phyloP scores from a whole-genome alignment of 2,797 vertebrate genomes.

The Sebastes minor region DNA sequence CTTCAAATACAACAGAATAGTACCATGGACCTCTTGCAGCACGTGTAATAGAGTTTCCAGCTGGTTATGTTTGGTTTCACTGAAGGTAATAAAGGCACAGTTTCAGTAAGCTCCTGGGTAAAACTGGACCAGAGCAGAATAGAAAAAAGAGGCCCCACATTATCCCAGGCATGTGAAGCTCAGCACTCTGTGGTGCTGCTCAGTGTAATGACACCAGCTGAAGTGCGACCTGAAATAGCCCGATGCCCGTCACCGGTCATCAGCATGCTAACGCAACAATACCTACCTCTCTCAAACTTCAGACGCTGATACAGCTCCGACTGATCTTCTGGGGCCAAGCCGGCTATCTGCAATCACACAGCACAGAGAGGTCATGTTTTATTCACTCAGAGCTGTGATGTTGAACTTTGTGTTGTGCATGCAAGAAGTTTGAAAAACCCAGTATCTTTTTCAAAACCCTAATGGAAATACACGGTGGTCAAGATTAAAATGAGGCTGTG shows the following conservation, averaged over 20 bases:
- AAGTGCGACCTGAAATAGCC: constrained; percentile 55
- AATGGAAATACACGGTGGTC: background rate
- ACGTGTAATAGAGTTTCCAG: background rate
- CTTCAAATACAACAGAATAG: background rate
- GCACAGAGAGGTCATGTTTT: background rate
- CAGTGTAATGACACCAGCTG: constrained; percentile 26
- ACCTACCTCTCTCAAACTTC: constrained; percentile 93
- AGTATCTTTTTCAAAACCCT: background rate
- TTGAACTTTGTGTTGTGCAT: background rate
- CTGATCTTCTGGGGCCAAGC: constrained; percentile 86
- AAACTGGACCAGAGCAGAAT: background rate
- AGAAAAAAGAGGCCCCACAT: constrained; percentile 1
- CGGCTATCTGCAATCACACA: constrained; percentile 88
- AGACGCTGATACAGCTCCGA: constrained; percentile 89
- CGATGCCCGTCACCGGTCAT: background rate
- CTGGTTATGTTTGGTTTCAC: background rate
- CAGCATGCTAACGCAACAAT: constrained; percentile 10
- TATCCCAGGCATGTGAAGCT: constrained; percentile 47
- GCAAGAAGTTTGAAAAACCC: background rate
- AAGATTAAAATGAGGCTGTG: background rate
- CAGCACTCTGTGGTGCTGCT: constrained; percentile 23
- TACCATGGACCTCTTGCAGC: background rate
- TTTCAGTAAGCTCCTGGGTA: constrained; percentile 4
- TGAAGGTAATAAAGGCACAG: background rate
- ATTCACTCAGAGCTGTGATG: background rate